Percentiles rank a stretch among this genome's conserved stretches.
These are phyloP conservation scores for Aphelinus atriplicis DNA, from an alignment of 1,140 invertebrate species.

Conservation along the genomic window DNA sequence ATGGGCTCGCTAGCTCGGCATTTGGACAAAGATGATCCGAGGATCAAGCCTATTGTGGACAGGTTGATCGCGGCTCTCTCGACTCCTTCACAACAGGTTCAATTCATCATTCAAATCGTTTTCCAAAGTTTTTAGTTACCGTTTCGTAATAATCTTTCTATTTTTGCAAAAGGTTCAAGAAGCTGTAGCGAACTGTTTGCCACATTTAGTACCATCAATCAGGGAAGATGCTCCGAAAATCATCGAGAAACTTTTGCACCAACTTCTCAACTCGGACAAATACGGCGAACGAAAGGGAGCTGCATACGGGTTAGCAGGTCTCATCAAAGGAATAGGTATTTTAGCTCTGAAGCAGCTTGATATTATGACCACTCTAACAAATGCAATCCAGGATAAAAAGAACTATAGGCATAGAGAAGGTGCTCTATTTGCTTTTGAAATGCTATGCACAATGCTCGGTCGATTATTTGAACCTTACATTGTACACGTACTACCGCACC, in stretches of 20 bases:
- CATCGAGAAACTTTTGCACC: conserved; percentile 87
- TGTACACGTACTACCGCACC: conserved; percentile 93
- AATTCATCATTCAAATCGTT: conserved; percentile 55
- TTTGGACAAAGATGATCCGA: conserved; percentile 87
- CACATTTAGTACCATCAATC: conserved; percentile 90
- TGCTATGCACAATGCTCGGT: conserved; percentile 94
- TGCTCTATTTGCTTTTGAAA: conserved; percentile 96
- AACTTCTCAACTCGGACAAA: conserved; percentile 91
- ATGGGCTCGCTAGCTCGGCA: conserved; percentile 97
- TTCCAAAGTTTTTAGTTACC: not conserved
- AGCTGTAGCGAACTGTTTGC: conserved; percentile 95
- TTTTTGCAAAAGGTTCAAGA: conserved; percentile 84
- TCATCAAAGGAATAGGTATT: conserved; percentile 96
- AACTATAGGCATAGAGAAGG: conserved; percentile 94
- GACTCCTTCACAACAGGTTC: conserved; percentile 96
- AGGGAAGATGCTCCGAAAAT: conserved; percentile 89
- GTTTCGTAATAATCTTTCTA: not conserved
- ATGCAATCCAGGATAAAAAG: conserved; percentile 96
- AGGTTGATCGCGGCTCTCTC: conserved; percentile 91
- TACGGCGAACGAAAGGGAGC: conserved; percentile 96
- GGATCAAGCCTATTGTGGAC: conserved; percentile 92
- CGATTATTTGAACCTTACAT: conserved; percentile 98
- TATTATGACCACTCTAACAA: conserved; percentile 93
- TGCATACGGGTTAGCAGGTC: conserved; percentile 88
- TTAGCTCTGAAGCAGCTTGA: conserved; percentile 93